phyloP scores from a whole-genome alignment of 2,888 invertebrate genomes.

The Myopa tessellatipennis region DNA sequence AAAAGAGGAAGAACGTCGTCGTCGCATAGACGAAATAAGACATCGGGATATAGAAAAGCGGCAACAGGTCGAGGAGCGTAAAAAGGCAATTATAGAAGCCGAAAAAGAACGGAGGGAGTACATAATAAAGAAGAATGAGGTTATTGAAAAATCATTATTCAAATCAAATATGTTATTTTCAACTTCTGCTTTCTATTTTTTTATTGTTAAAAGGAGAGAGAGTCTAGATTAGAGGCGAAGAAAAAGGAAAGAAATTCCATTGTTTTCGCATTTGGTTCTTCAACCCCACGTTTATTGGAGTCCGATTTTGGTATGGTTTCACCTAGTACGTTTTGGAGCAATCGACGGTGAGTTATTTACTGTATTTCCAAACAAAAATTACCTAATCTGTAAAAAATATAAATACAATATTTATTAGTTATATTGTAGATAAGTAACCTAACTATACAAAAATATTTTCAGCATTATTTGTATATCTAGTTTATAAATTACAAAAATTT shows the following conservation, averaged over 20 bases:
- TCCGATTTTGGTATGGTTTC: conserved; percentile 77
- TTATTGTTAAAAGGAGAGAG: conserved; percentile 72
- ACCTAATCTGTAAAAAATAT: too few relatives aligned
- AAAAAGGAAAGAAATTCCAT: conserved; percentile 79
- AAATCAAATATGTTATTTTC: neutral
- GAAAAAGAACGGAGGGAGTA: conserved; percentile 88
- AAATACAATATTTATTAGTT: too few relatives aligned
- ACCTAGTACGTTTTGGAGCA: conserved; percentile 79
- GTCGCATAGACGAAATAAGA: conserved; percentile 85
- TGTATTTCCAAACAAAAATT: too few relatives aligned
- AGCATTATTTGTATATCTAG: too few relatives aligned
- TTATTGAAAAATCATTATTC: conserved; percentile 37
- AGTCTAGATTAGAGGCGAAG: conserved; percentile 83
- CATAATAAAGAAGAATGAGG: conserved; percentile 83
- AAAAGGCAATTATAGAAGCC: conserved; percentile 88
- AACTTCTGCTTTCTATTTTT: neutral
- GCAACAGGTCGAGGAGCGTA: conserved; percentile 85
- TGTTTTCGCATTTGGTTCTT: conserved; percentile 92
- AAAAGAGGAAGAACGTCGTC: conserved; percentile 85
- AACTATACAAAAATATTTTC: too few relatives aligned
- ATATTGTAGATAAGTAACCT: too few relatives aligned
- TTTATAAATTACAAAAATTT: too few relatives aligned
- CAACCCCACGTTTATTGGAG: conserved; percentile 87
- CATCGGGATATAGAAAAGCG: conserved; percentile 80
- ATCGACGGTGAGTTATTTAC: conserved; percentile 73